Percentiles rank a stretch among this genome's conserved stretches.
phyloP scores from a whole-genome alignment of 2,888 invertebrate genomes.

The Trachelus troglodyta region DNA sequence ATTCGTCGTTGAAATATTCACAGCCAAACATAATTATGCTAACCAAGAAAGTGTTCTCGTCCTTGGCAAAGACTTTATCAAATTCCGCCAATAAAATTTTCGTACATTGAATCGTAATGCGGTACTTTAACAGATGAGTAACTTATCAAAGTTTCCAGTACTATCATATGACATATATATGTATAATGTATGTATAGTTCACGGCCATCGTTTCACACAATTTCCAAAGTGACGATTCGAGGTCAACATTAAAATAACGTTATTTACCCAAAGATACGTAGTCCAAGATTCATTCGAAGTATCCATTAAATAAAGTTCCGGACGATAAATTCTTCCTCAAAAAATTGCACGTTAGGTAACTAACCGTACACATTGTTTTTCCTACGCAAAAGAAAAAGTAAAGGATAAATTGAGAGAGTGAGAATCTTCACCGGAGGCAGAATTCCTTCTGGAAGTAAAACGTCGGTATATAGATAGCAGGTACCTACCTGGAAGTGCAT shows the following conservation, averaged over 20 bases:
- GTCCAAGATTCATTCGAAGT: conserved; percentile 38
- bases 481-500: neutral
- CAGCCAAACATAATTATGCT: conserved; percentile 29
- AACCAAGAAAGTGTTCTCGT: conserved; percentile 17
- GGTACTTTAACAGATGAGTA: neutral
- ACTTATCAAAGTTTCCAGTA: neutral
- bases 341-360: neutral
- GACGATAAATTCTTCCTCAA: neutral
- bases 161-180: conserved; percentile 1
- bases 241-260: conserved; percentile 34
- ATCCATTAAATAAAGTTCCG: conserved; percentile 32
- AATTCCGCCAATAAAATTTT: neutral
- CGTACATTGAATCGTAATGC: neutral
- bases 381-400: neutral
- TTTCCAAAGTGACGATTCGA: neutral
- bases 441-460: neutral
- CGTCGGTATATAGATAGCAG: neutral
- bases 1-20: conserved; percentile 25
- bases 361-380: neutral
- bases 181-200: conserved; percentile 21
- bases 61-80: neutral
- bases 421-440: neutral
- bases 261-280: conserved; percentile 38
- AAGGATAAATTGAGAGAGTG: neutral
- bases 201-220: conserved; percentile 31